Percentiles rank a stretch among this genome's conserved stretches.
Conservation (phyloP, 2,113 vertebrate genomes). For the Pterocles gutturalis region DNA sequence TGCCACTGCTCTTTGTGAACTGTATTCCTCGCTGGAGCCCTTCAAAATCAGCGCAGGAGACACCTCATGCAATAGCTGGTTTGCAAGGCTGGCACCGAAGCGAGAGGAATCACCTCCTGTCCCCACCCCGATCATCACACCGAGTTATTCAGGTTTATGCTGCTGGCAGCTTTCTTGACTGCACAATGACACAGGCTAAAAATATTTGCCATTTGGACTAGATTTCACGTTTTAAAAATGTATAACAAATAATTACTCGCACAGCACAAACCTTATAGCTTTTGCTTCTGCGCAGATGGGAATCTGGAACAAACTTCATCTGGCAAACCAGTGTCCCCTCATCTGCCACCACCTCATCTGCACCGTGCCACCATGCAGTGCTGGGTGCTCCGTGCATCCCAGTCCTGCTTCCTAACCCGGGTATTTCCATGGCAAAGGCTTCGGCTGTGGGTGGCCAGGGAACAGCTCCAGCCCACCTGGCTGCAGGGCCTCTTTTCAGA, state of each 20-base stretch:
- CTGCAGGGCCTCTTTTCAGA: background rate
- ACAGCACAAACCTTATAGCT: slow-evolving; percentile 36
- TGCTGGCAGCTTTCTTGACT: slow-evolving; percentile 25
- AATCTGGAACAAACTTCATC: slow-evolving; percentile 31
- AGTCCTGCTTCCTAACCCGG: background rate
- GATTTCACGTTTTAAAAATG: slow-evolving; percentile 19
- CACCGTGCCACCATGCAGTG: background rate
- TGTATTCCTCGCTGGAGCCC: accelerated
- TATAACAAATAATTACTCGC: slow-evolving; percentile 52
- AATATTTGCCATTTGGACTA: slow-evolving; percentile 16
- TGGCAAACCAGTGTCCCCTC: slow-evolving; percentile 28
- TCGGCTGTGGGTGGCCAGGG: background rate
- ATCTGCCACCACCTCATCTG: background rate
- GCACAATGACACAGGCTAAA: background rate
- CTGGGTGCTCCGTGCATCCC: background rate
- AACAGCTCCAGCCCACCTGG: background rate
- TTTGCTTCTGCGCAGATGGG: slow-evolving; percentile 46
- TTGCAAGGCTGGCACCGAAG: background rate
- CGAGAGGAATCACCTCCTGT: background rate
- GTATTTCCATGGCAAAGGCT: background rate
- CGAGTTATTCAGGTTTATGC: slow-evolving; percentile 11
- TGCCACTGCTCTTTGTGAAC: background rate
- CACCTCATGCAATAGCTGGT: background rate
- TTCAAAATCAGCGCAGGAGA: background rate
- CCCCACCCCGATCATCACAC: accelerated